Evolutionary conservation across 2,888 invertebrate genomes (phyloP).

Genomic region (Capitulum mitella): DNA sequence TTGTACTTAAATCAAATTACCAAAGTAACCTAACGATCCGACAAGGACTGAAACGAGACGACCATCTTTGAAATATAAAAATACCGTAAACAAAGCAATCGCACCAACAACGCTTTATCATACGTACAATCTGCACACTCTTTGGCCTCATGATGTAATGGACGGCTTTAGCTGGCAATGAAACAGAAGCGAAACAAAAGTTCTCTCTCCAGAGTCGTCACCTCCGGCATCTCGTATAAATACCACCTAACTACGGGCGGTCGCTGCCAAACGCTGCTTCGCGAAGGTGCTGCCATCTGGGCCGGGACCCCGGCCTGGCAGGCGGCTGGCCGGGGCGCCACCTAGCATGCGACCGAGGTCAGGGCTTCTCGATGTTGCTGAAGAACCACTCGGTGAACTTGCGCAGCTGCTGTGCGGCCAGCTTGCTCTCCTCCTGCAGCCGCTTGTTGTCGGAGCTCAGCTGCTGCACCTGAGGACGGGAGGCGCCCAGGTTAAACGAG

Average conservation of each 20-base stretch:
- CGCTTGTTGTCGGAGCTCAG: conserved; percentile 76
- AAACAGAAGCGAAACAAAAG: too few species aligned
- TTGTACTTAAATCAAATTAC: background rate
- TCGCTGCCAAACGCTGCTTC: background rate
- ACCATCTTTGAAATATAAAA: too few species aligned
- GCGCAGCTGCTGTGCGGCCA: conserved; percentile 79
- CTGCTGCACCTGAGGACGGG: conserved; percentile 52
- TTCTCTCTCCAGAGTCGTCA: too few species aligned
- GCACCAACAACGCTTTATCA: too few species aligned
- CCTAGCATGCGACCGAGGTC: conserved; percentile 27
- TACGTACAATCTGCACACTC: too few species aligned
- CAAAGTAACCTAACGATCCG: background rate
- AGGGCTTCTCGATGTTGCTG: conserved; percentile 67
- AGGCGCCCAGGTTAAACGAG: background rate
- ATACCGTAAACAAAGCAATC: too few species aligned
- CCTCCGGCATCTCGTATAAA: too few species aligned
- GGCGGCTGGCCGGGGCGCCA: background rate
- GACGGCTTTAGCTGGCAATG: too few species aligned
- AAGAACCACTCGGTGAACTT: conserved; percentile 91
- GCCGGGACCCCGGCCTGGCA: background rate
- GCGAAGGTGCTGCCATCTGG: background rate
- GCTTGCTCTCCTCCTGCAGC: conserved; percentile 78
- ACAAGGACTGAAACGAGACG: too few species aligned
- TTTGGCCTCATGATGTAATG: background rate
- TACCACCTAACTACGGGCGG: too few species aligned